Conservation (phyloP, 2,888 invertebrate genomes). For the Mythimna lalbum region DNA sequence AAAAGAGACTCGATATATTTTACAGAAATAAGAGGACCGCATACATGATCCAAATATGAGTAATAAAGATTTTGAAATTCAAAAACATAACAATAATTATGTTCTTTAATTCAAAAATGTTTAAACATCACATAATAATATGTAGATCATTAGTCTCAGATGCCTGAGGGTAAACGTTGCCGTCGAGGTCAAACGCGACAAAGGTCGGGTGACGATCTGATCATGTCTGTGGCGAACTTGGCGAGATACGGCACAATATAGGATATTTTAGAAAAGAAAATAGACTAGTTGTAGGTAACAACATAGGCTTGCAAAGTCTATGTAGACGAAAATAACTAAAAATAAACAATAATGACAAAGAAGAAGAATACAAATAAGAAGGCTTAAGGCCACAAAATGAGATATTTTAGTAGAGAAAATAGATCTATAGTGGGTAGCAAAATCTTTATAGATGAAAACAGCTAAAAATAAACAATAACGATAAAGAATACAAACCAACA, state of each 20-base stretch:
- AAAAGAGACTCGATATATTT: neutral
- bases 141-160: no score
- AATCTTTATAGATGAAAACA: neutral
- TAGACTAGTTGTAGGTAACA: neutral
- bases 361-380: no score
- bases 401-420: no score
- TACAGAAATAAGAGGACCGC: no score
- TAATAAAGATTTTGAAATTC: no score
- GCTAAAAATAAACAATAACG: neutral
- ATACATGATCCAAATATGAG: no score
- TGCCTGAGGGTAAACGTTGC: no score
- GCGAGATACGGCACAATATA: neutral
- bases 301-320: neutral
- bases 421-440: neutral
- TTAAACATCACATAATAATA: no score
- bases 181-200: neutral
- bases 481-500: neutral
- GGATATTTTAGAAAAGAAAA: no score
- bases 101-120: no score
- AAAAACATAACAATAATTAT: no score
- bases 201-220: neutral
- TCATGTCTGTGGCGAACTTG: neutral
- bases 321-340: neutral
- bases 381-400: no score
- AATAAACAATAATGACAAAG: neutral